Percentiles rank a stretch among this genome's conserved stretches.
phyloP scores from a whole-genome alignment of 2,888 invertebrate species.

The Lasioglossum malachurum region DNA sequence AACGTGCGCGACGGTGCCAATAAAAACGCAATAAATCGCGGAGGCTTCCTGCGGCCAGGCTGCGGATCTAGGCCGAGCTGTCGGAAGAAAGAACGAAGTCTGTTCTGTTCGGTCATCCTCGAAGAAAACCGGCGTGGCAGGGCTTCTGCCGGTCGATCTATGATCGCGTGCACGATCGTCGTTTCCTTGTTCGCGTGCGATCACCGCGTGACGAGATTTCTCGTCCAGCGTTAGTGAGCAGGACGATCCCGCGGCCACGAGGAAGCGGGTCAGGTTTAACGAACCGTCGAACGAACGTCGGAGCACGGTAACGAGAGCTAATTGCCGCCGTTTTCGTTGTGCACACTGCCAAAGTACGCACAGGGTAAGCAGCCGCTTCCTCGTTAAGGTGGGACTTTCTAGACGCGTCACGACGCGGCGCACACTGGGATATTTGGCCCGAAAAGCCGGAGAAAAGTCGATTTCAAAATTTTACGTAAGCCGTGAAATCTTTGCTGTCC shows the following conservation, averaged over 20 bases:
- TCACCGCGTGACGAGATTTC: constrained; percentile 61
- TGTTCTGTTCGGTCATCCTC: not conserved
- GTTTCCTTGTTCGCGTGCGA: constrained; percentile 59
- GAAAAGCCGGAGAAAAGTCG: too few relatives aligned
- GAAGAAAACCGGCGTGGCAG: constrained; percentile 36
- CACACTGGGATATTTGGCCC: too few relatives aligned
- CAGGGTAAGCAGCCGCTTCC: constrained; percentile 23
- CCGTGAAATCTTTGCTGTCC: too few relatives aligned
- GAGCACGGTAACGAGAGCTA: constrained; percentile 56
- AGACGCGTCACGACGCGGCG: too few relatives aligned
- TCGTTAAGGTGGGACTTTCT: constrained; percentile 27
- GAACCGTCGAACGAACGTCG: constrained; percentile 60
- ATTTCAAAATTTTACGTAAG: too few relatives aligned
- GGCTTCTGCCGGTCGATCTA: constrained; percentile 40
- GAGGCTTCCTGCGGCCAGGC: constrained; percentile 10
- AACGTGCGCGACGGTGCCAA: constrained; percentile 1
- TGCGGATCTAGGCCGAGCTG: constrained; percentile 44
- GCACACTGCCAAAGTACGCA: constrained; percentile 33
- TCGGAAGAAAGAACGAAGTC: constrained; percentile 41
- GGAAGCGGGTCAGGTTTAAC: constrained; percentile 63
- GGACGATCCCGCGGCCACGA: constrained; percentile 34
- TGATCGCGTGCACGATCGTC: constrained; percentile 58
- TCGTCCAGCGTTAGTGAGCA: constrained; percentile 13
- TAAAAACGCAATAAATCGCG: constrained; percentile 49
- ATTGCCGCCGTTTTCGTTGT: constrained; percentile 58